Conservation (phyloP, 2,113 vertebrate genomes). For the Aphelocoma coerulescens region DNA sequence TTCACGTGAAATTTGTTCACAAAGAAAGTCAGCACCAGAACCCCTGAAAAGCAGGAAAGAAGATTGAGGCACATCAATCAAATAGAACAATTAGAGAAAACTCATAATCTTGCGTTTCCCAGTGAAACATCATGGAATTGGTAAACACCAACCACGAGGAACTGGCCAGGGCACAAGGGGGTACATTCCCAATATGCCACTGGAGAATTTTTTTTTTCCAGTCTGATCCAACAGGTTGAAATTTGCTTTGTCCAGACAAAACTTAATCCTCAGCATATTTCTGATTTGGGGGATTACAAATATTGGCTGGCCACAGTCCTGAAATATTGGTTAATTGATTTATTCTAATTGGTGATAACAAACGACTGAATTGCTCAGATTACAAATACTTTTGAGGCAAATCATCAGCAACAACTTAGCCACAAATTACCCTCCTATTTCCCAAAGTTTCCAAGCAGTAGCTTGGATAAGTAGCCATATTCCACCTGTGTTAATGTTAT, state of each 20-base stretch:
- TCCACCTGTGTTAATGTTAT: not conserved
- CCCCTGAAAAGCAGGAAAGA: constrained; percentile 59
- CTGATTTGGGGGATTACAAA: not conserved
- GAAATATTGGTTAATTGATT: not conserved
- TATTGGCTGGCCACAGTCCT: too few relatives aligned
- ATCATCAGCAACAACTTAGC: not conserved
- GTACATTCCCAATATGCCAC: accelerated
- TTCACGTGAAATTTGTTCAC: constrained; percentile 81
- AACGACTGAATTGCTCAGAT: not conserved
- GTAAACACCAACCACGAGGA: not conserved
- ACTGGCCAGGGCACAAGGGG: not conserved
- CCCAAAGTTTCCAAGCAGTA: not conserved
- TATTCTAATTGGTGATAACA: not conserved
- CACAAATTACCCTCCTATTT: not conserved
- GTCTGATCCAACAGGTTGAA: not conserved
- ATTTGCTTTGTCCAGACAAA: not conserved
- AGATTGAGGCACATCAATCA: not conserved
- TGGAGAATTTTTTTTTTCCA: not conserved
- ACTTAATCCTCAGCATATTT: not conserved
- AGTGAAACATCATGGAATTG: not conserved
- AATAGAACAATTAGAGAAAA: not conserved
- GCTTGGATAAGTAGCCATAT: not conserved
- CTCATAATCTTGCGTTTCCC: not conserved
- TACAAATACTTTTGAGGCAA: not conserved
- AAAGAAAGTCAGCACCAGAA: constrained; percentile 81